Evolutionary conservation across 2,888 invertebrate genomes (phyloP), one percentile per base, ranked within the genome.

Genomic region (Agrotis ipsilon): DNA sequence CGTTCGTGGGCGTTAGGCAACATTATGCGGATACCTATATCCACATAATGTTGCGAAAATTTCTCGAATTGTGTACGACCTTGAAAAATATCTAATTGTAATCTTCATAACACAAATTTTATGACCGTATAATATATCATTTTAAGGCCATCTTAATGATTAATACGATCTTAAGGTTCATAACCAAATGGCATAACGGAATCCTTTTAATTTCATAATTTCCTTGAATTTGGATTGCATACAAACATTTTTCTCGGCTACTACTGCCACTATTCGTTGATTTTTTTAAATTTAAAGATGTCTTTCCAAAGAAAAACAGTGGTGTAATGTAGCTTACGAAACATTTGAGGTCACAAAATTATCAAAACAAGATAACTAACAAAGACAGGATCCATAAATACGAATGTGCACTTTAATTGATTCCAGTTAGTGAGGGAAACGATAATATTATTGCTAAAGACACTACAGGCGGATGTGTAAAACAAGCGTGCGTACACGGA

Each of bases 381-480:
- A 14, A 54, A 32, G 3, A 6, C 43, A n/a, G 49, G 14, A 52
- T 39, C 45, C 43, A n/a, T 45, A 16, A 14, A 27, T 43, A 48
- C 49, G 14, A 60, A 52, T 48, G 27, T 51, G 14, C 57, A 68
- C 32, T 24, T 66, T 49, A 70, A 76, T 70, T 48, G 61, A 64
- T 55, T 58, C 60, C 45, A 58, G 45, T 62, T 58, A 64, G 32
- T 72, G 32, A 68, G 65, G 68, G 51, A 58, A 85, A 81, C 71
- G 58, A 80, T 80, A 83, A 83, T 81, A 81, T 83, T 82, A 79
- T 81, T 83, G 69, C 69, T 79, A 43, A 74, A 85, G 76, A 78
- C 78, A 78, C 74, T 68, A 72, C 48, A 89, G 68, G 70, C 88
- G 90, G 90, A 89, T 90, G 84, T 86, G 69, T 82, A 74, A 74